phyloP scores from a whole-genome alignment of 1,140 invertebrate species.

The Alviniconcha marisindica region DNA sequence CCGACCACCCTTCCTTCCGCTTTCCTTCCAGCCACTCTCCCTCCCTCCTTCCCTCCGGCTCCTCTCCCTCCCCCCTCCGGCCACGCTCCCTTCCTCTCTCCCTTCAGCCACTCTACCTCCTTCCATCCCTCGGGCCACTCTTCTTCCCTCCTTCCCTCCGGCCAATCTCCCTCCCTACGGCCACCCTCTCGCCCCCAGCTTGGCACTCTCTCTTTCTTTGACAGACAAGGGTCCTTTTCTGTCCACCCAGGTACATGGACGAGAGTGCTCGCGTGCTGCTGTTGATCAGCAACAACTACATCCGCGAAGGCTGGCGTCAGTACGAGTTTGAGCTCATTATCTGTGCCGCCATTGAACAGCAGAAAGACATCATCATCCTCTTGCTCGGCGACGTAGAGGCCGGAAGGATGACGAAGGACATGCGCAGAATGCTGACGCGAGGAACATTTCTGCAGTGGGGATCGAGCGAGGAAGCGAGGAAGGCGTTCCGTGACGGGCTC shows the following conservation, averaged over 20 bases:
- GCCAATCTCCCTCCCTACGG: too few species aligned
- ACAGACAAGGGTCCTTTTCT: too few species aligned
- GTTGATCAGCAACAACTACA: constrained; percentile 25
- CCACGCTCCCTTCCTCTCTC: too few species aligned
- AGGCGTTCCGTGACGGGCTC: not conserved
- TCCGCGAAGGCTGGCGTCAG: constrained; percentile 28
- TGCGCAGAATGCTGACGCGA: constrained; percentile 33
- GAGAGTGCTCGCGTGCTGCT: constrained; percentile 22
- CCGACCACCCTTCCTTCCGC: too few species aligned
- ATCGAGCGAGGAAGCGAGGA: not conserved
- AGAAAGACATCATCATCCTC: constrained; percentile 29
- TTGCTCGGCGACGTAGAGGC: constrained; percentile 34
- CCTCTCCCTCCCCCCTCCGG: too few species aligned
- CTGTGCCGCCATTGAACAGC: constrained; percentile 30
- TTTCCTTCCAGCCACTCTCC: too few species aligned
- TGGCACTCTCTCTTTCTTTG: too few species aligned
- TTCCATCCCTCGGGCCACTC: too few species aligned
- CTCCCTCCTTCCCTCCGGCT: too few species aligned
- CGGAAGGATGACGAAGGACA: constrained; percentile 33
- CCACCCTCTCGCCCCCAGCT: too few species aligned
- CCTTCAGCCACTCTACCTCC: too few species aligned
- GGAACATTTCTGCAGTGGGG: constrained; percentile 35
- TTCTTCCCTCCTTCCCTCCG: too few species aligned
- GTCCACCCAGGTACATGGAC: constrained; percentile 38
- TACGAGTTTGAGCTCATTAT: constrained; percentile 32